Percentiles rank a stretch among this genome's conserved stretches.
These are phyloP conservation scores for Nothocercus julius DNA, from an alignment of 2,113 vertebrate genomes.

Conservation along the genomic window DNA sequence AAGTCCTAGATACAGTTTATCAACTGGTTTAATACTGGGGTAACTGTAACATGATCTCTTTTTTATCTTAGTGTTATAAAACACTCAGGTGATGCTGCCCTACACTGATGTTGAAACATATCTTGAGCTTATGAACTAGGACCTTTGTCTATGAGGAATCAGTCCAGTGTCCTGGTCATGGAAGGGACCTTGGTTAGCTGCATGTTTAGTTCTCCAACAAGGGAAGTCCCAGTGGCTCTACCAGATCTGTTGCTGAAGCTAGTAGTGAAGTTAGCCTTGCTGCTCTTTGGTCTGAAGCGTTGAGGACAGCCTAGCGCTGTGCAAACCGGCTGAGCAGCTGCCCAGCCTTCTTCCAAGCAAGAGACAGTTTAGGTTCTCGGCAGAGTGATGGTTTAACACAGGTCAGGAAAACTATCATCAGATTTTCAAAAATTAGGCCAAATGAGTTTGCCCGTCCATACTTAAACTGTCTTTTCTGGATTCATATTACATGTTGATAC, in stretches of 20 bases:
- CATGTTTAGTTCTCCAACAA: not conserved
- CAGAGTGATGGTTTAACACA: not conserved
- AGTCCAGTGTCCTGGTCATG: not conserved
- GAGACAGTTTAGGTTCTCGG: not conserved
- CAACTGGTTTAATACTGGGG: not conserved
- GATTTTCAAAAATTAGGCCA: not conserved
- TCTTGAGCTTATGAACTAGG: not conserved
- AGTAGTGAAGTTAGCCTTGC: not conserved
- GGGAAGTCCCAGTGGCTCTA: not conserved
- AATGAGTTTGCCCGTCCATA: not conserved
- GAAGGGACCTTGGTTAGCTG: not conserved
- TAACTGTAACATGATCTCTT: not conserved
- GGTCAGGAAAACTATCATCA: not conserved
- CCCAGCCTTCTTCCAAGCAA: accelerated
- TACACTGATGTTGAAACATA: not conserved
- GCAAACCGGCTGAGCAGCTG: not conserved
- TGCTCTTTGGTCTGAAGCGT: not conserved
- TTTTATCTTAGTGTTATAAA: not conserved
- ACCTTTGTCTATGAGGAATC: not conserved
- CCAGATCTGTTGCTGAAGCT: not conserved
- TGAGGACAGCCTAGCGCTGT: not conserved
- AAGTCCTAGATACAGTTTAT: not conserved
- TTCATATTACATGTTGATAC: not conserved
- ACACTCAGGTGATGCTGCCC: not conserved
- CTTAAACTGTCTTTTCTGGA: not conserved